Percentiles rank a stretch among this genome's conserved stretches.
Evolutionary conservation across 2,113 vertebrate genomes (phyloP).

Genomic region (Lepidothrix coronata): DNA sequence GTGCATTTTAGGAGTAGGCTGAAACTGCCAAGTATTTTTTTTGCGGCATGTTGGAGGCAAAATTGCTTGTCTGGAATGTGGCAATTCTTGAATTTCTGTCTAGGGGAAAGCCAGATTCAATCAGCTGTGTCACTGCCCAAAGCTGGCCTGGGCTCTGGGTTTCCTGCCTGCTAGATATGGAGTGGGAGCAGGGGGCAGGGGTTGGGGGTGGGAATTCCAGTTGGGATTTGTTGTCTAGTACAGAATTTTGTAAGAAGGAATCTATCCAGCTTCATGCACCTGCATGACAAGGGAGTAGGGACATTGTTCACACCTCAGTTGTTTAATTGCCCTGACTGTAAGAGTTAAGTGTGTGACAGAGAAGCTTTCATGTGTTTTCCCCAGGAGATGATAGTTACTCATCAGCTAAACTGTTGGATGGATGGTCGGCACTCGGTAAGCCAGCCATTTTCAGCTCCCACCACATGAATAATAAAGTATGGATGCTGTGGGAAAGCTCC

Average conservation of each 20-base stretch:
- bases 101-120: not conserved
- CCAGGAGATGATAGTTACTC: not conserved
- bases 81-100: slow-evolving; percentile 8
- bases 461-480: not conserved
- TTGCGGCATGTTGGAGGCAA: not conserved
- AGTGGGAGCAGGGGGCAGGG: not conserved
- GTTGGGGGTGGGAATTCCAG: not conserved
- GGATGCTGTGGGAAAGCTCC: not conserved
- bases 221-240: not conserved
- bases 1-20: not conserved
- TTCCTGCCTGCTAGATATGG: not conserved
- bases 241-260: not conserved
- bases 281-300: not conserved
- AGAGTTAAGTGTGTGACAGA: not conserved
- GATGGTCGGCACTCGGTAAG: fast-evolving
- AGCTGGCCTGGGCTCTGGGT: not conserved
- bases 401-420: not conserved
- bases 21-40: not conserved
- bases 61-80: slow-evolving; percentile 37
- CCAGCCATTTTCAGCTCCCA: not conserved
- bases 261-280: not conserved
- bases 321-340: not conserved
- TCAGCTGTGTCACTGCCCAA: not conserved
- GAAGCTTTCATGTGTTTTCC: not conserved
- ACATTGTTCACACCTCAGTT: not conserved